Evolutionary conservation across 2,113 vertebrate genomes (phyloP).

Genomic region (Telmatochromis sp.): DNA sequence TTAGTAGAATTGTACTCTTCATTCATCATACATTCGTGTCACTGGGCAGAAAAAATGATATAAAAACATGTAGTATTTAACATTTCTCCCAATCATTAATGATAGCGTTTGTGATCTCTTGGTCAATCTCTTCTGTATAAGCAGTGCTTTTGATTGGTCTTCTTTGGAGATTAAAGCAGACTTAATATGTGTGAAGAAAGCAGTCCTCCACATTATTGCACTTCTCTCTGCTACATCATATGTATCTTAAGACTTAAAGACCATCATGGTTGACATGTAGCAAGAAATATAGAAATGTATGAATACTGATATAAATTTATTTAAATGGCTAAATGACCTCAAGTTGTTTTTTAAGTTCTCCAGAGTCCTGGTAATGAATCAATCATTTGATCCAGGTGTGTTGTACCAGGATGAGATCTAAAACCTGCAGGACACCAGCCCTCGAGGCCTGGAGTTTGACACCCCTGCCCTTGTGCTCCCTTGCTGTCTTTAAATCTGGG

Average conservation of each 20-base stretch:
- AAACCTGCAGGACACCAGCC: not conserved
- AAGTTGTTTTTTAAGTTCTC: not conserved
- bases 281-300: not conserved
- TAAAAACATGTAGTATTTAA: not conserved
- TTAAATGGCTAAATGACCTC: not conserved
- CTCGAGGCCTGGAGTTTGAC: accelerated
- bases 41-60: not conserved
- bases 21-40: not conserved
- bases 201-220: not conserved
- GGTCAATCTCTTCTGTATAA: not conserved
- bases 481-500: not conserved
- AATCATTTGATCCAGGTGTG: not conserved
- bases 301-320: not conserved
- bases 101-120: not conserved
- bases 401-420: not conserved
- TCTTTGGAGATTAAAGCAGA: not conserved
- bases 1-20: not conserved
- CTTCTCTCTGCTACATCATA: not conserved
- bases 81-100: not conserved
- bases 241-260: not conserved
- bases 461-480: not conserved
- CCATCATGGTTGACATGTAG: not conserved
- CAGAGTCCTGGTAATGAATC: not conserved
- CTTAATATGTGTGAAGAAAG: not conserved
- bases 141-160: not conserved